Base-by-base conservation (phyloP, 2,888 invertebrate species). In the Diachrysia chrysitis region DNA sequence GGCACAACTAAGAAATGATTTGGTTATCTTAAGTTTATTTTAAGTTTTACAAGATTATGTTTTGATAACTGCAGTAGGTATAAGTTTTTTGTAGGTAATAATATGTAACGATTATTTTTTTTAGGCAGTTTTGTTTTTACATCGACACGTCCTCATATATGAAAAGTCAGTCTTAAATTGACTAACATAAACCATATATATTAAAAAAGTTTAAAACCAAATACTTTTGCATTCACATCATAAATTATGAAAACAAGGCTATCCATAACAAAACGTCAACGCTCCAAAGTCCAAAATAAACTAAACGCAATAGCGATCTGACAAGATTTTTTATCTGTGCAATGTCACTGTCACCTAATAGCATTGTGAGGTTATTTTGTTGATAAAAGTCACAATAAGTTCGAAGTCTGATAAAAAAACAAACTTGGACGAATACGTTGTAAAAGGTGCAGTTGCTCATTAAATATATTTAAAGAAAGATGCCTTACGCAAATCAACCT, bases 401-500 rank as follows among this genome's bases (percentile, higher is more conserved):
- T 51, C 12, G 12, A 51, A 51, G 21, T 16, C 2, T 21, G 12
- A 51, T 51, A 21, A 21, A 51, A 19, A 21, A 25, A 5, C 25
- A 3, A 51, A 12, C 51, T 51, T 19, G 21, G 14, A 9, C 17
- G 46, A 10, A 17, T 59, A 21, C 19, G 2, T 23, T 29, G 7
- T 7, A 37, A 59, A n/a, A 32, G 19, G 35, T 32, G 42, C 5
- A 32, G 32, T 10, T 16, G 12, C 17, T 16, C 19, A 3, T 14
- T 35, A 19, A 17, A 42, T 23, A 51, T 48, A 42, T 7, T 35
- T 21, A 61, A 3, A 23, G 23, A 9, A 96, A 92, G 91, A 99
- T 99, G 99, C 99, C 99, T 53, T 99, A 99, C 90, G 99, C 99
- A 14, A 99, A 99, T 95, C 99, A 99, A 88, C 99, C 99, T 0